Evolutionary conservation across 2,888 invertebrate genomes (phyloP).

Genomic region (Helleia helle): DNA sequence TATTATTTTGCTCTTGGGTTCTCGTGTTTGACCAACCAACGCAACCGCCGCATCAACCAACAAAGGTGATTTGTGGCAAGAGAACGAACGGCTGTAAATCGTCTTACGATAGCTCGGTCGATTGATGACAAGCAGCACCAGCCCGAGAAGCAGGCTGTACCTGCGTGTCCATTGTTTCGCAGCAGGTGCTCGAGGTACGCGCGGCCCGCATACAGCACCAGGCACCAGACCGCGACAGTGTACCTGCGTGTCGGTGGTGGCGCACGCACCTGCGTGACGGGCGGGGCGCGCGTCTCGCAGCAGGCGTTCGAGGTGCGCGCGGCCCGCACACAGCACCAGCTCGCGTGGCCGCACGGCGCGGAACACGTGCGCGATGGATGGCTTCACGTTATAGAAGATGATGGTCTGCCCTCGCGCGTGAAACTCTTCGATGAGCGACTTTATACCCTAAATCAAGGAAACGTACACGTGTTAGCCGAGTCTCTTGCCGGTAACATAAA

Average conservation of each 20-base stretch:
- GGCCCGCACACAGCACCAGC: conserved; percentile 71
- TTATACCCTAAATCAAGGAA: conserved; percentile 79
- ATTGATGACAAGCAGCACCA: too few relatives aligned
- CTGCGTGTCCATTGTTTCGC: too few relatives aligned
- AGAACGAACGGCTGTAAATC: too few relatives aligned
- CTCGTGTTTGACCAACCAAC: too few relatives aligned
- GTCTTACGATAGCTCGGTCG: too few relatives aligned
- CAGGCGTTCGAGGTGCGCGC: conserved; percentile 47
- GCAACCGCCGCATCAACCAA: too few relatives aligned
- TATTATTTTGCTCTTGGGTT: too few relatives aligned
- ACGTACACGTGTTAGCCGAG: neutral
- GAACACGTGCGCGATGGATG: conserved; percentile 80
- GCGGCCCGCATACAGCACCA: too few relatives aligned
- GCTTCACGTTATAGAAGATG: conserved; percentile 83
- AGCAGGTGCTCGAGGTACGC: conserved; percentile 49
- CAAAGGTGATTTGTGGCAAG: too few relatives aligned
- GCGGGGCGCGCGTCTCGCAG: conserved; percentile 27
- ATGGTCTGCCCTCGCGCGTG: conserved; percentile 78
- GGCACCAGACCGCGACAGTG: too few relatives aligned
- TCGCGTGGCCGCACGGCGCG: conserved; percentile 80
- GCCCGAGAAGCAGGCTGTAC: too few relatives aligned
- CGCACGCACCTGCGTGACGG: neutral
- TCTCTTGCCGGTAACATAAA: neutral
- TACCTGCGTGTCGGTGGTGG: neutral
- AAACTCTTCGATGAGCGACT: conserved; percentile 80